Conservation (phyloP, 2,113 vertebrate genomes). For the Aspiorhynchus laticeps region DNA sequence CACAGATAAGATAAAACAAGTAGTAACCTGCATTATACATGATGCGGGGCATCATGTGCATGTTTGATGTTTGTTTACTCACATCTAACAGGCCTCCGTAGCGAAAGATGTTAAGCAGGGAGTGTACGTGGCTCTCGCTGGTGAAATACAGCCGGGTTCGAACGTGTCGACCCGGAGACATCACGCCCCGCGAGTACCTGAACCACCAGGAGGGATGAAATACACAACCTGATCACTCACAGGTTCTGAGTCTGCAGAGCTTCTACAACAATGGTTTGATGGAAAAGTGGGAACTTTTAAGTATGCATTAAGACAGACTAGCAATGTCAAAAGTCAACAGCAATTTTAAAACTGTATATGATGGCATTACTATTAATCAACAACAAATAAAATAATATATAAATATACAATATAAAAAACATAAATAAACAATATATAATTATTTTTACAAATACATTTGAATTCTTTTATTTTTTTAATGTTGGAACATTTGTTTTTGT, state of each 20-base stretch:
- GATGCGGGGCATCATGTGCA: neutral
- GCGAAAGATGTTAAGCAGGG: constrained; percentile 93
- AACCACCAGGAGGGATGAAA: constrained; percentile 55
- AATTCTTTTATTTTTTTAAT: no score
- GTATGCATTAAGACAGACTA: neutral
- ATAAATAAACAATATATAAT: no score
- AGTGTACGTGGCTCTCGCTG: constrained; percentile 97
- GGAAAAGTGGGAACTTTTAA: neutral
- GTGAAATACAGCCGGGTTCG: constrained; percentile 97
- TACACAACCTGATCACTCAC: constrained; percentile 55
- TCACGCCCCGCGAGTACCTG: constrained; percentile 95
- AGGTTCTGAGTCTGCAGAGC: constrained; percentile 17
- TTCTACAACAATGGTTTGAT: neutral
- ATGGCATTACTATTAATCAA: neutral
- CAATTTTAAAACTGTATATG: neutral
- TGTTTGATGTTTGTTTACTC: constrained; percentile 56
- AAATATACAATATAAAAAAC: no score
- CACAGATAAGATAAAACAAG: neutral
- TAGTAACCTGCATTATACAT: neutral
- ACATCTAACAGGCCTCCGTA: constrained; percentile 94
- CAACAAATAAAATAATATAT: neutral
- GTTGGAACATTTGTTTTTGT: no score
- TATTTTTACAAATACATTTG: no score
- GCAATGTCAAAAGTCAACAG: neutral
- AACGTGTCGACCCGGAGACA: constrained; percentile 95